Percentiles rank a stretch among this genome's conserved stretches.
These are phyloP conservation scores for Chrysopilus asiliformis DNA, from an alignment of 2,888 invertebrate genomes.

Conservation along the genomic window DNA sequence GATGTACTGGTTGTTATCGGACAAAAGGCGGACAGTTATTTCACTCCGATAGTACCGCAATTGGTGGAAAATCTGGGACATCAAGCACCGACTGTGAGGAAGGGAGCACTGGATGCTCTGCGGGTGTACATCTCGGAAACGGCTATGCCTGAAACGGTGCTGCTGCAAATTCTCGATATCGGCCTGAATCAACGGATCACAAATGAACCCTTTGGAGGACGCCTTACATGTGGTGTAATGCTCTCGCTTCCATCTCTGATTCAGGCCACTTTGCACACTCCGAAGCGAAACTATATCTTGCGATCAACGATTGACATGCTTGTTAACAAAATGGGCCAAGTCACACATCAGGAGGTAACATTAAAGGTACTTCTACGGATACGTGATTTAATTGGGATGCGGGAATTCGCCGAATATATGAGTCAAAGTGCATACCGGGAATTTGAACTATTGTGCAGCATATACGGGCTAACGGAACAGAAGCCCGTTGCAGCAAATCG, in stretches of 20 bases:
- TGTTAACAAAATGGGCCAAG: conserved; percentile 43
- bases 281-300: conserved; percentile 38
- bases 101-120: conserved; percentile 63
- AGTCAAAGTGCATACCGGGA: conserved; percentile 39
- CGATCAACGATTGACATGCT: conserved; percentile 42
- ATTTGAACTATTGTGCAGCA: conserved; percentile 47
- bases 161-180: conserved; percentile 48
- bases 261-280: conserved; percentile 39
- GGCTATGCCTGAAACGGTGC: conserved; percentile 50
- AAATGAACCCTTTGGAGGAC: conserved; percentile 42
- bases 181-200: conserved; percentile 42
- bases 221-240: conserved; percentile 50
- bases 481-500: neutral
- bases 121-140: conserved; percentile 58
- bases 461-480: conserved; percentile 37
- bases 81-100: conserved; percentile 64
- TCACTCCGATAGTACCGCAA: conserved; percentile 48
- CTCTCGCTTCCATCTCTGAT: conserved; percentile 50
- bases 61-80: conserved; percentile 69
- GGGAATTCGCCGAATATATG: conserved; percentile 48
- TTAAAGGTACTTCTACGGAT: conserved; percentile 56
- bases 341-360: conserved; percentile 51
- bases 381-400: conserved; percentile 50
- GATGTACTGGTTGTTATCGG: conserved; percentile 65
- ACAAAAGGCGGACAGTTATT: conserved; percentile 52